These are phyloP conservation scores for Spermophilus dauricus DNA, from an alignment of 2,113 vertebrate species.

Conservation along the genomic window DNA sequence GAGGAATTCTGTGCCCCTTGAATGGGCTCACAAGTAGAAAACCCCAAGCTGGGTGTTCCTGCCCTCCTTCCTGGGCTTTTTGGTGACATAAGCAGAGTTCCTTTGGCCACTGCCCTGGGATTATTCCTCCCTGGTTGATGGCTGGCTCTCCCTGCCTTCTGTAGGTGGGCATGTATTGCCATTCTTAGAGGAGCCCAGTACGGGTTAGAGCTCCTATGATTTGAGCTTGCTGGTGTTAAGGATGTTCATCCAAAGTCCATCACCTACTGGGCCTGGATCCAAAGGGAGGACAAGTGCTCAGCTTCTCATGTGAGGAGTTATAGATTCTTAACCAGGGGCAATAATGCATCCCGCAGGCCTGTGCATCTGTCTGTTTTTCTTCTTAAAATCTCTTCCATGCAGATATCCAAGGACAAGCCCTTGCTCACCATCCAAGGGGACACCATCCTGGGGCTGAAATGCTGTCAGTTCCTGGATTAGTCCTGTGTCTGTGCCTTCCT, in stretches of 20 bases:
- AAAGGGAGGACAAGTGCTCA: neutral
- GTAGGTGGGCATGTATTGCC: slow-evolving; percentile 6
- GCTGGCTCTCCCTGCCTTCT: slow-evolving; percentile 16
- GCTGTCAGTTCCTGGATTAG: neutral
- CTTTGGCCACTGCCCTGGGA: neutral
- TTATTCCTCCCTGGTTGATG: neutral
- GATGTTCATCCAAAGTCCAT: slow-evolving; percentile 32
- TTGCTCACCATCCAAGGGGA: neutral
- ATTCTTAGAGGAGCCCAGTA: slow-evolving; percentile 62
- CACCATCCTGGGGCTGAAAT: neutral
- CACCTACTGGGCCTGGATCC: slow-evolving; percentile 59
- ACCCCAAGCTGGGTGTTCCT: neutral
- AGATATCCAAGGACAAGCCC: neutral
- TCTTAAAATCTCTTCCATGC: neutral
- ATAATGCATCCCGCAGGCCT: neutral
- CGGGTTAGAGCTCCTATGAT: slow-evolving; percentile 5
- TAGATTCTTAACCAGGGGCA: neutral
- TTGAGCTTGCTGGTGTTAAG: slow-evolving; percentile 12
- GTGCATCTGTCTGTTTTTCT: neutral
- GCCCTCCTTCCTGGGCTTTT: neutral
- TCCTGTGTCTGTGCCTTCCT: neutral
- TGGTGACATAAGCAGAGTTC: slow-evolving; percentile 18
- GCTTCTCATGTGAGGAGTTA: neutral
- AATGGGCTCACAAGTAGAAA: neutral
- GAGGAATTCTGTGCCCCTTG: neutral